Evolutionary conservation across 2,113 vertebrate genomes (phyloP), one percentile per base, ranked within the genome.

Genomic region (Ophiodon elongatus): DNA sequence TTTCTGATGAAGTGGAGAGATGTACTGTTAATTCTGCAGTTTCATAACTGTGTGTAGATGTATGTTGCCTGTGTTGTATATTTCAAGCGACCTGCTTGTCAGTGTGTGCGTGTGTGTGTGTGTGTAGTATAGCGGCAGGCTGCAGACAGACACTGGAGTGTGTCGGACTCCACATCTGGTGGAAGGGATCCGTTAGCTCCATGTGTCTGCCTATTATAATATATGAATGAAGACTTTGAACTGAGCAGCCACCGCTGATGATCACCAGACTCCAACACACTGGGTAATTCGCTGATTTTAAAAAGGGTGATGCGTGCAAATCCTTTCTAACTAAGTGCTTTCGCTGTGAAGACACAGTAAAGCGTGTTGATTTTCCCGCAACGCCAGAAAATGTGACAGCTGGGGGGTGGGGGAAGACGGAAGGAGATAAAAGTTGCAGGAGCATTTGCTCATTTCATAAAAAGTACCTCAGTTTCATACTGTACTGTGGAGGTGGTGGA

Each of bases 111-210:
- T 52, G 19, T 52, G 47, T 27, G 25, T 57, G 56, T 29, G 56
- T 29, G 57, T n/a, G 68, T 74, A 29, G 45, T 70, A 71, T 83
- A 62, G 82, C 84, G 89, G 79, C 71, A 81, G 84, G 83, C 83
- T 60, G 85, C 77, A 76, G 70, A 76, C 83, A 65, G 71, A 91
- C 79, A 83, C 83, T 83, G 90, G 73, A 85, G 84, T 91, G 85
- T 90, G 82, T 90, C 88, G 86, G 79, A 83, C 88, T 88, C 76
- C 89, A 94, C 93, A 94, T 94, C 91, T 94, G 91, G 83, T 91
- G 82, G 85, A 91, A 87, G 86, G 84, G 82, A 88, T 88, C 72
- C 47, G 88, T 79, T 91, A 77, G 80, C 90, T 82, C 84, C 37
- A 66, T 85, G 89, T 91, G 88, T 88, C 88, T 92, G 86, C 81